Evolutionary conservation across 2,797 vertebrate genomes (phyloP), one percentile per base, ranked within the genome.

Genomic region (Staurois parvus): DNA sequence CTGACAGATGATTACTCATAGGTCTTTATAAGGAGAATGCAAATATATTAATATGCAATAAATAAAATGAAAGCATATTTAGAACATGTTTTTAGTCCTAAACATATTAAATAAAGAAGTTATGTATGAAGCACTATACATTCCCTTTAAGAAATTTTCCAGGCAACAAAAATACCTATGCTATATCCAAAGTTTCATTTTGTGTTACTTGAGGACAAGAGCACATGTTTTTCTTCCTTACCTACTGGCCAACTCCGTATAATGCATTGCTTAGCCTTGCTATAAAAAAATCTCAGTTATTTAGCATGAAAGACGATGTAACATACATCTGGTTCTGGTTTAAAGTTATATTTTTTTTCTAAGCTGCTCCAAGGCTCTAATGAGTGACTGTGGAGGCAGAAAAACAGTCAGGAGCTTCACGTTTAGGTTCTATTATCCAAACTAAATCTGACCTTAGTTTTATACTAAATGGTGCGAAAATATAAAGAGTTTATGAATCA

Each of bases 251-350:
- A 66, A 66, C 28, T 29, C 11, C 28, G 26, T 66, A 29, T 13
- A 66, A 29, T 15, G 64, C 64, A 66, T 66, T 15, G 26, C 64
- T 66, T 26, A 66, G 64, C 64, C 28, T 66, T 66, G 64, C 64
- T 29, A 66, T 66, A 29, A 66, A 66, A 62, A n/a, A 32, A 32
- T 72, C 30, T 40, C 69, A 72, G 69, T 34, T 40, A 72, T 72
- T 72, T 34, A 72, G 34, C 7, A 72, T 32, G 69, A 34, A 32
- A 32, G 30, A 19, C 34, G 24, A 70, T 72, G 34, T 72, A 32
- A 72, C 30, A 32, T 72, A 72, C 69, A 72, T 72, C 34, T 72
- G 34, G 69, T 72, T 72, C 19, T 72, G 24, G 29, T 72, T 32
- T 37, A 72, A 72, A 37, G 13, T 32, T 0, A 13, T 34, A 70